Base-by-base conservation (phyloP, 2,113 vertebrate species). In the Procavia capensis region DNA sequence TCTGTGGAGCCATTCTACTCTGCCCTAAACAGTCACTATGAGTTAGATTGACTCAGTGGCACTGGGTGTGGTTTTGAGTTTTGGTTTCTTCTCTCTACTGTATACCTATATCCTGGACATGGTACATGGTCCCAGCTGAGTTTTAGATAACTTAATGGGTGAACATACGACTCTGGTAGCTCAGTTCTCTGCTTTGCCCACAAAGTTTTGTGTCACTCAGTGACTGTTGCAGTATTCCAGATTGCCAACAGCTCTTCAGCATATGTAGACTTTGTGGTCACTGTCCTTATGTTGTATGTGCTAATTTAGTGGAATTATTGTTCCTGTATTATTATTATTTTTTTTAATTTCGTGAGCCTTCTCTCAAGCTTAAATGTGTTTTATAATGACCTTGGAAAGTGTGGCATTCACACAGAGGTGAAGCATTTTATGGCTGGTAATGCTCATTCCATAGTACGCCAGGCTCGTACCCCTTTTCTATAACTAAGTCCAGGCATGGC, bases 261-360 rank as follows among this genome's bases (percentile, higher is more conserved):
- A 0, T 34, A 7, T 25, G 25, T 61, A 2, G 22, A 57, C 25
- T 88, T 87, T 85, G 88, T 96, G 87, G 92, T n/a, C 74, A 68
- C 39, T 70, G 20, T 81, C 80, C 7, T 85, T 36, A 70, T 66
- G 57, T 45, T 78, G 84, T 31, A 41, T 39, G 61, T 89, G 25
- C 61, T 93, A 19, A 93, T 92, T 84, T 78, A 81, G 66, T 82
- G 54, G 72, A 94, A 94, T 90, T 68, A 63, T 68, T 36, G 43
- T 54, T 80, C 29, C 11, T 93, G 59, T 19, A 43, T 41, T 13
- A 64, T 86, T 92, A 94, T 43, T 47, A 78, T 93, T 94, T 13
- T 72, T 86, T 92, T 95, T 43, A 47, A 78, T 93, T 94, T 34
- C 61, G 90, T 43, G 34, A 80, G 29, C n/a, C 5, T 1, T 36